Evolutionary conservation across 1,140 invertebrate species (phyloP), one percentile per base, ranked within the genome.

Genomic region (Drosophila nikananu): DNA sequence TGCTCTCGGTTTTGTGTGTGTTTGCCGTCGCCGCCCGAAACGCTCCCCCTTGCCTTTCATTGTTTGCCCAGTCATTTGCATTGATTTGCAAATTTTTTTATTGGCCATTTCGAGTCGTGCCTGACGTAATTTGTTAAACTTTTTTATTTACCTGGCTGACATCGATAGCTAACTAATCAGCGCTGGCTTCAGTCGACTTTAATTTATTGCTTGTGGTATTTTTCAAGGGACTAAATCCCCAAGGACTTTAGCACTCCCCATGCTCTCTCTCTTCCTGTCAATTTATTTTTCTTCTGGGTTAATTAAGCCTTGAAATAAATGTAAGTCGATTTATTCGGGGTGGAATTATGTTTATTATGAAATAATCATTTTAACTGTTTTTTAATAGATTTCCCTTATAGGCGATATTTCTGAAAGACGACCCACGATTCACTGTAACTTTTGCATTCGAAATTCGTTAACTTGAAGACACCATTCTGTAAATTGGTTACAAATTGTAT

Each of bases 31-130:
- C 60, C 57, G 21, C 48, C 39, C 23, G 5, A 37, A 37, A 37
- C 30, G 5, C 32, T 35, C 42, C 25, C 55, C 13, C 21, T 55
- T 37, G 32, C 17, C 35, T 8, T 27, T 12, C 52, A 30, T 76
- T 61, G 64, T 74, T 77, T 80, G 77, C 66, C 64, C 54, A 60
- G 59, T 87, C 80, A 80, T 87, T 86, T 83, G 84, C 83, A 86
- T 86, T 86, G 84, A 87, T 87, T 87, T 89, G 83, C 84, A 80
- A 80, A 78, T 81, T 76, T 83, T 73, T 76, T 66, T 75, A 74
- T 80, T 80, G 37, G 67, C 44, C 44, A 27, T 44, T 68, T 46
- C 51, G 64, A 66, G 66, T 37, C 37, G 51, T 37, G 71, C 71
- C 71, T 86, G 83, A 80, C 77, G 83, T 77, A 83, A 87, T 89